Base-by-base conservation (phyloP, 2,888 invertebrate genomes). In the Aphidius colemani region DNA sequence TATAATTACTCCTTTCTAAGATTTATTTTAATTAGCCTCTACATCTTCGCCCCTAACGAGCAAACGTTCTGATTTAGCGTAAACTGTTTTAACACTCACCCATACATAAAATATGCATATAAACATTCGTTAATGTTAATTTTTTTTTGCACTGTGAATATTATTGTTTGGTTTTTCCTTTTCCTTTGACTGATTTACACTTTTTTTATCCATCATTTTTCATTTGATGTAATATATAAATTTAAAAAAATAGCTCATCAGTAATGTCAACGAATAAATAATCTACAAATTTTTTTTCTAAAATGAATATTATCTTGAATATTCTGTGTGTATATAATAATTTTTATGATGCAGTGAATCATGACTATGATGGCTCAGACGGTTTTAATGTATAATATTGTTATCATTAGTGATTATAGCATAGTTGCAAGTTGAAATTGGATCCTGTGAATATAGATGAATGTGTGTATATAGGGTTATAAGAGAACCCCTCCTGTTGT, bases 1-100 rank as follows among this genome's bases (percentile, higher is more conserved):
- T 82, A 82, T 82, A 82, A 82, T 82, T 81, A 81, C 81, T 81
- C 81, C 77, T 77, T 78, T 78, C 81, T 79, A 81, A 82, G 81
- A 82, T 82, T 82, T 82, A 82, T 82, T 82, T 82, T 81, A 82
- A 81, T 81, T 81, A 81, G 79, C 74, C 78, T 70, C 76, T 81
- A 80, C 76, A 80, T 81, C 80, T 81, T 80, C 60, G 57, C 74
- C 69, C 71, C 79, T 81, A 82, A 82, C 81, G 82, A 82, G 78
- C 80, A 70, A 49, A 53, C 74, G 69, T 68, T 70, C 69, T 72
- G 72, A 72, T 72, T 72, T 72, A 72, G 69, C 71, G 70, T 71
- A 70, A 72, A 71, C 72, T 71, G 72, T 69, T 70, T 69, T 65
- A 66, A 41, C 68, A 60, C 63, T 46, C 64, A 53, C 40, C 53